Evolutionary conservation across 1,140 invertebrate genomes (phyloP), one percentile per base, ranked within the genome.

Genomic region (Orchesella cincta): DNA sequence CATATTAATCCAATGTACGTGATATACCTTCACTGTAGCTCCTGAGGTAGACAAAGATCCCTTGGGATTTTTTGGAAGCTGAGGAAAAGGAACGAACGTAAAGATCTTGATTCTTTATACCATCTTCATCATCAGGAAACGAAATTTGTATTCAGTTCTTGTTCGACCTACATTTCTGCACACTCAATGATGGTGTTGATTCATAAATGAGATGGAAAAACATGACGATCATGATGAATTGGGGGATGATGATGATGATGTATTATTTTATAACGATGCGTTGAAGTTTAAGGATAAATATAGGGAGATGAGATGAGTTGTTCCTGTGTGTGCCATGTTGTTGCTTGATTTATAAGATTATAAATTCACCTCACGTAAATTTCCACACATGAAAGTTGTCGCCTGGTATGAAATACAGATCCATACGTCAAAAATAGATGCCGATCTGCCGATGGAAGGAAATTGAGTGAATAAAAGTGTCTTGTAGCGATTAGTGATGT

Each of bases 81-180:
- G 8, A 18, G 52, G 14, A 57, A 57, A 57, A 3, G 52, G 23
- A 46, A 20, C 39, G n/a, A n/a, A 46, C 8, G 39, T 46, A 46
- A 46, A 12, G 39, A 20, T 8, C 20, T 46, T 12, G 20, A 46
- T 20, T 46, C 20, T 46, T 20, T 46, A 46, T 46, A 8, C 8
- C 39, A 46, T 46, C 8, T 46, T 57, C 23, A 46, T 57, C 23
- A 57, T 57, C 14, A 23, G 52, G 23, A 33, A 29, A 23, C 14
- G 29, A 67, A 67, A 67, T 67, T 67, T 67, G 12, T 67, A 67
- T 29, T 67, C 62, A 2, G 12, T 3, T 33, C 62, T 67, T 67
- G 62, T 67, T 33, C 33, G 62, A 67, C 62, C 62, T 67, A 67
- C 62, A 31, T 67, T 67, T 67, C 62, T 33, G 8, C 39, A 46